phyloP scores from a whole-genome alignment of 1,140 invertebrate species.

The Solen grandis region DNA sequence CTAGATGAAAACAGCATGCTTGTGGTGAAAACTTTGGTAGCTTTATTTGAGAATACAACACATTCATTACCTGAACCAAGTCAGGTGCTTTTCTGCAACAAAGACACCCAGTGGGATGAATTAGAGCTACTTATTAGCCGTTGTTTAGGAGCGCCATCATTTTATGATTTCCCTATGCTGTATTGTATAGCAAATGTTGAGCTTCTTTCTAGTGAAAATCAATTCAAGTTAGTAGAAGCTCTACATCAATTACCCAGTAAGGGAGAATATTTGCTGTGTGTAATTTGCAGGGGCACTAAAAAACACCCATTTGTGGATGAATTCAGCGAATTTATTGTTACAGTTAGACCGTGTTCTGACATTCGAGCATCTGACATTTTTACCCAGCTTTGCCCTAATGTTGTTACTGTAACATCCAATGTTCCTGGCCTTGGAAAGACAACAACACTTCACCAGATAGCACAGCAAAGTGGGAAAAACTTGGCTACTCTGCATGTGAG shows the following conservation, averaged over 20 bases:
- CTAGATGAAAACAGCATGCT: constrained; percentile 40
- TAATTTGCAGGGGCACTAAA: constrained; percentile 48
- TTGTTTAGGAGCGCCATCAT: constrained; percentile 19
- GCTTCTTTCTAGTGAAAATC: constrained; percentile 48
- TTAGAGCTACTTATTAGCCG: constrained; percentile 52
- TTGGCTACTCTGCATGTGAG: constrained; percentile 56
- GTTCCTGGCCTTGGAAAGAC: neutral
- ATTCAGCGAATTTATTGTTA: neutral
- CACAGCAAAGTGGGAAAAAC: no score
- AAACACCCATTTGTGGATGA: constrained; percentile 52
- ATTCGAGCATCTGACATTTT: neutral
- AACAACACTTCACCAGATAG: neutral
- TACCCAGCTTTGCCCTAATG: neutral
- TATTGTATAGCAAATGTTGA: constrained; percentile 63
- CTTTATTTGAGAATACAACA: constrained; percentile 58
- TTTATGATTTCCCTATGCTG: neutral
- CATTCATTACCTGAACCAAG: constrained; percentile 53
- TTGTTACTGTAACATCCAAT: neutral
- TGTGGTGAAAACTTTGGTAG: constrained; percentile 55
- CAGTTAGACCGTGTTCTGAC: neutral
- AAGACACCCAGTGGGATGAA: constrained; percentile 56
- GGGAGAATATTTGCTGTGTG: constrained; percentile 12
- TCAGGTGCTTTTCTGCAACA: constrained; percentile 60
- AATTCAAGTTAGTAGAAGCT: constrained; percentile 51
- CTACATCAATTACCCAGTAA: neutral